A percentile compares a stretch with the other conserved stretches of the same genome.
Evolutionary conservation across 2,888 invertebrate species (phyloP).

Genomic region (Drosophila sordidula): DNA sequence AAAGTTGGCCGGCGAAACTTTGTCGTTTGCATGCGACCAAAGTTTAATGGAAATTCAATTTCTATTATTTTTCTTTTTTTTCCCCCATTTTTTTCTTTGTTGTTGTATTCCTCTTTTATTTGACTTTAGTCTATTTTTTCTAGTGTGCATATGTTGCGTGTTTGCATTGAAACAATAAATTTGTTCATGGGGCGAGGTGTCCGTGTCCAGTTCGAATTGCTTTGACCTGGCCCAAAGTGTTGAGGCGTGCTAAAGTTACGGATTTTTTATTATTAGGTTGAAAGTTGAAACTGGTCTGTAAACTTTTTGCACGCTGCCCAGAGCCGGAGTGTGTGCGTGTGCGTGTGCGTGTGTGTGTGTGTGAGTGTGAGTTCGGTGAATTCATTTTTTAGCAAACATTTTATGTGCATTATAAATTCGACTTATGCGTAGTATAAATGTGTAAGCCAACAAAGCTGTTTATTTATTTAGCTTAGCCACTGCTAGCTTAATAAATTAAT

Average conservation of each 20-base stretch:
- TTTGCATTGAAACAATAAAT: constrained; percentile 76
- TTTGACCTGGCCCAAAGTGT: constrained; percentile 69
- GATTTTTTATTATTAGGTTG: constrained; percentile 49
- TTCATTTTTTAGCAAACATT: neutral
- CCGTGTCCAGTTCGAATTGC: constrained; percentile 49
- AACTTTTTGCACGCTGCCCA: constrained; percentile 30
- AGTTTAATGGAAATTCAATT: constrained; percentile 80
- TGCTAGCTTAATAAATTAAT: neutral
- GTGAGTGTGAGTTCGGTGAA: neutral
- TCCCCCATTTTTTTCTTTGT: neutral
- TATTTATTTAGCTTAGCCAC: neutral
- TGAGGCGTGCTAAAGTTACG: constrained; percentile 45
- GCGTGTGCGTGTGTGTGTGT: neutral
- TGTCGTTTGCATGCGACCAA: constrained; percentile 79
- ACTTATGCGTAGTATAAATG: constrained; percentile 5
- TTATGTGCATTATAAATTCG: constrained; percentile 7
- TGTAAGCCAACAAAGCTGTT: no score
- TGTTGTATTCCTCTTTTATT: constrained; percentile 4
- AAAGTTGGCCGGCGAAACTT: constrained; percentile 66
- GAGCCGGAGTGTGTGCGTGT: neutral
- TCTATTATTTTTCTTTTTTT: constrained; percentile 56
- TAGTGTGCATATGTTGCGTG: constrained; percentile 59
- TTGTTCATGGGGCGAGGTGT: constrained; percentile 43
- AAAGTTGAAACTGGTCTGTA: constrained; percentile 34
- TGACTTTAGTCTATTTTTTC: constrained; percentile 6